Percentiles rank a stretch among this genome's conserved stretches.
phyloP scores from a whole-genome alignment of 2,888 invertebrate species.

The Pristionchus entomophagus region DNA sequence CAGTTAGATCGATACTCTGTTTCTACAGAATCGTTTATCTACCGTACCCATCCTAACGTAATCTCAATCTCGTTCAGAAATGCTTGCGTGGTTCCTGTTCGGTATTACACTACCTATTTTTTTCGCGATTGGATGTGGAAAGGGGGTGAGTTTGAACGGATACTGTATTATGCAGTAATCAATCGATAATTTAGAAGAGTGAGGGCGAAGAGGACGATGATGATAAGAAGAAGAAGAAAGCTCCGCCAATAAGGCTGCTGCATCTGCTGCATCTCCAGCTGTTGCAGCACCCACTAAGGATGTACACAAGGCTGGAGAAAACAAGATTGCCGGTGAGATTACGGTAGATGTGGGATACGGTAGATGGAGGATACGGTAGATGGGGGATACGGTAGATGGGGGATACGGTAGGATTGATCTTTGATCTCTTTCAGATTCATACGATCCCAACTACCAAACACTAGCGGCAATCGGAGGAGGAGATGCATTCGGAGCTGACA shows the following conservation, averaged over 20 bases:
- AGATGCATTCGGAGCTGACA: too few relatives aligned
- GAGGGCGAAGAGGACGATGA: background rate
- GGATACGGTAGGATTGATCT: background rate
- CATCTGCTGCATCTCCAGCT: background rate
- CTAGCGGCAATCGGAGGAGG: too few relatives aligned
- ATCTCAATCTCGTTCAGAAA: background rate
- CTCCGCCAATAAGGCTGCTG: conserved; percentile 11
- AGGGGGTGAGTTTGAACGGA: background rate
- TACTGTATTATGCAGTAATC: background rate
- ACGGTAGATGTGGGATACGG: too few relatives aligned
- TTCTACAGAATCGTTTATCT: background rate
- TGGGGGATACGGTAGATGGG: background rate
- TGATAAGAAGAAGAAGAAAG: conserved; percentile 11
- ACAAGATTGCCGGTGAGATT: conserved; percentile 36
- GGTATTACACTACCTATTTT: background rate
- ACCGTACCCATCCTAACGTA: background rate
- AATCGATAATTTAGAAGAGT: background rate
- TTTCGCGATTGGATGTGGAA: background rate
- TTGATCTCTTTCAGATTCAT: conserved; percentile 19
- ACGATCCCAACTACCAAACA: too few relatives aligned
- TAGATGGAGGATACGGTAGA: too few relatives aligned
- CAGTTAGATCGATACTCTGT: too few relatives aligned
- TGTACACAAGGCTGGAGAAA: conserved; percentile 15
- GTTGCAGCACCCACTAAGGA: background rate
- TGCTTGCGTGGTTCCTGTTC: conserved; percentile 18